phyloP scores from a whole-genome alignment of 1,140 invertebrate species.

The Pararge aegeria region DNA sequence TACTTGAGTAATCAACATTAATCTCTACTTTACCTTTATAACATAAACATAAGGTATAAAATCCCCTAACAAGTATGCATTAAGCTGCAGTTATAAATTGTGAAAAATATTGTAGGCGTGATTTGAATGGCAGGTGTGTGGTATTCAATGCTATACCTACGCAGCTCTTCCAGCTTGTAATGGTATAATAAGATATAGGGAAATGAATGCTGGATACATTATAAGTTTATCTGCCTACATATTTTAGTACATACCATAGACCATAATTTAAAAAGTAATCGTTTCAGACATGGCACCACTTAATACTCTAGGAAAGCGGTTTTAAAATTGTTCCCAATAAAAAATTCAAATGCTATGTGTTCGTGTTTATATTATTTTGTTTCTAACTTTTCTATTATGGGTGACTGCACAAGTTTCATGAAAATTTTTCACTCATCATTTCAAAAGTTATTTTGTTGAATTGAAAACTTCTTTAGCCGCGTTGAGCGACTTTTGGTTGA shows the following conservation, averaged over 20 bases:
- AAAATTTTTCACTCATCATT: no score
- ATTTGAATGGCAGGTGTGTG: conserved; percentile 65
- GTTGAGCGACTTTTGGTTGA: no score
- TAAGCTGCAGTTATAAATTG: conserved; percentile 28
- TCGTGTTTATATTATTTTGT: no score
- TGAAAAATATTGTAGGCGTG: conserved; percentile 52
- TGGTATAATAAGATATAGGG: conserved; percentile 7
- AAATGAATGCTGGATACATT: conserved; percentile 11
- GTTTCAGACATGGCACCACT: no score
- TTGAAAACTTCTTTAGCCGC: no score
- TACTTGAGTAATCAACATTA: conserved; percentile 22
- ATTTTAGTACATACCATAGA: neutral
- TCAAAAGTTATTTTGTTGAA: no score
- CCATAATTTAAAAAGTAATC: neutral
- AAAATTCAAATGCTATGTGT: no score
- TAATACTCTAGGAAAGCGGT: no score
- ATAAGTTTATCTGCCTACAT: conserved; percentile 3
- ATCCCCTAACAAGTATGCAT: conserved; percentile 16
- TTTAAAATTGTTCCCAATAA: no score
- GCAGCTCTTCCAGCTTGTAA: conserved; percentile 3
- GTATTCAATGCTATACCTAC: conserved; percentile 28
- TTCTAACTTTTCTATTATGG: no score
- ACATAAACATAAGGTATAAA: conserved; percentile 15
- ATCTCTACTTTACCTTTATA: conserved; percentile 18
- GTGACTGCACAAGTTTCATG: no score